These are phyloP conservation scores for Albula glossodonta DNA, from an alignment of 2,113 vertebrate species.

Conservation along the genomic window DNA sequence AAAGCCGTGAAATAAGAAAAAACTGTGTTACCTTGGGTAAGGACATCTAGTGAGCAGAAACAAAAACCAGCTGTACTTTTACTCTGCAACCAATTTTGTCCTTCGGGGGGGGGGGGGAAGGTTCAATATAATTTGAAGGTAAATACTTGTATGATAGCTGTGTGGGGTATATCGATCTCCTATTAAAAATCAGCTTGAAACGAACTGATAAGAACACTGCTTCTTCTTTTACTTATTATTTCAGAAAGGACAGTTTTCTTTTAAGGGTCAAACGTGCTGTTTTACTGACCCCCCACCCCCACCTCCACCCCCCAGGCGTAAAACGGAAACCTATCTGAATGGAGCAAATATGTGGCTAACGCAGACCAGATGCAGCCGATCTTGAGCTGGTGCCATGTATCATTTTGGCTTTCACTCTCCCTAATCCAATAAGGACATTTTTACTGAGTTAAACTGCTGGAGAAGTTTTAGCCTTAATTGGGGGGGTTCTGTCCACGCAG, in stretches of 20 bases:
- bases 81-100: too few relatives aligned
- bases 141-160: neutral
- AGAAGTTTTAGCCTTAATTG: constrained; percentile 16
- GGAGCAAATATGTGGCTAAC: constrained; percentile 3
- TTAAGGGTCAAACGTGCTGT: neutral
- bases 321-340: constrained; percentile 13
- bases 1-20: too few relatives aligned
- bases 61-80: too few relatives aligned
- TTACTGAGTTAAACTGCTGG: constrained; percentile 18
- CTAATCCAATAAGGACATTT: constrained; percentile 18
- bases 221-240: neutral
- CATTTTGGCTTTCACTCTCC: constrained; percentile 26
- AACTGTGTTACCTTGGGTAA: too few relatives aligned
- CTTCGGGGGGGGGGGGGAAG: too few relatives aligned
- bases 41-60: too few relatives aligned
- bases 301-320: constrained; percentile 3
- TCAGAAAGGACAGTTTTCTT: neutral
- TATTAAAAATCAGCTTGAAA: neutral
- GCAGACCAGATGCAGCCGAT: constrained; percentile 15
- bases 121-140: neutral
- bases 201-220: constrained; percentile 8
- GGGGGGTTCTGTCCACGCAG: neutral
- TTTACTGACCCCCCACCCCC: constrained; percentile 6
- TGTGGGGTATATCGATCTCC: neutral
- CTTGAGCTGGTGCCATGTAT: neutral